A percentile compares a stretch with the other conserved stretches of the same genome.
phyloP scores from a whole-genome alignment of 30 jellyfish, hydroid and myxozoan genomes.

The Hydra vulgaris region DNA sequence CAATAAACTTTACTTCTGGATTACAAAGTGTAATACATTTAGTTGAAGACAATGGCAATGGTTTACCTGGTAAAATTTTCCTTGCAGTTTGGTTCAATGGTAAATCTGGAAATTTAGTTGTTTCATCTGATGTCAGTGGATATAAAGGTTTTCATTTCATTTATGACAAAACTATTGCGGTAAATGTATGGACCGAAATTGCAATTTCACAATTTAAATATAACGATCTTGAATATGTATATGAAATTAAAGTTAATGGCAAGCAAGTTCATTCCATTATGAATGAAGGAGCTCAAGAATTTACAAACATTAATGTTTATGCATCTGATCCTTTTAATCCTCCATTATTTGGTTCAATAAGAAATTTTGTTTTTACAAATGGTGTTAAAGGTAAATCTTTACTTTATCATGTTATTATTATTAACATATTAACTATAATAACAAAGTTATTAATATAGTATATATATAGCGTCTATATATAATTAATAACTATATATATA shows the following conservation, averaged over 20 bases:
- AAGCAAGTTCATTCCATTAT: not conserved
- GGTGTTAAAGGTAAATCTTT: not conserved
- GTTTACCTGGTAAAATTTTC: not conserved
- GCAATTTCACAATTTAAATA: not conserved
- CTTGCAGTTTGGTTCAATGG: constrained; percentile 5
- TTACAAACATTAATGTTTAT: not conserved
- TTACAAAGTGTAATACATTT: constrained; percentile 4
- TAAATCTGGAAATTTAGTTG: not conserved
- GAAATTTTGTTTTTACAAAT: not conserved
- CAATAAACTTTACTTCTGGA: not conserved
- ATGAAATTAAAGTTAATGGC: constrained; percentile 2
- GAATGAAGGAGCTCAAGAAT: not conserved
- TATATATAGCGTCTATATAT: too few relatives aligned
- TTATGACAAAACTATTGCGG: not conserved
- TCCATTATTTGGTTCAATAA: not conserved
- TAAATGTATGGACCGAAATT: not conserved
- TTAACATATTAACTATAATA: too few relatives aligned
- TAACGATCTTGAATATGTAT: not conserved
- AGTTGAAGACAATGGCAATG: not conserved
- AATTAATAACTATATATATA: too few relatives aligned
- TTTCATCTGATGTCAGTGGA: constrained; percentile 3
- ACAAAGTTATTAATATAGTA: too few relatives aligned
- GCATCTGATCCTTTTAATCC: not conserved
- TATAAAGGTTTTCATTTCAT: not conserved
- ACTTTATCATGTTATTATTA: too few relatives aligned